These are phyloP conservation scores for Ormyrus thymus DNA, from an alignment of 2,888 invertebrate species.

Conservation along the genomic window DNA sequence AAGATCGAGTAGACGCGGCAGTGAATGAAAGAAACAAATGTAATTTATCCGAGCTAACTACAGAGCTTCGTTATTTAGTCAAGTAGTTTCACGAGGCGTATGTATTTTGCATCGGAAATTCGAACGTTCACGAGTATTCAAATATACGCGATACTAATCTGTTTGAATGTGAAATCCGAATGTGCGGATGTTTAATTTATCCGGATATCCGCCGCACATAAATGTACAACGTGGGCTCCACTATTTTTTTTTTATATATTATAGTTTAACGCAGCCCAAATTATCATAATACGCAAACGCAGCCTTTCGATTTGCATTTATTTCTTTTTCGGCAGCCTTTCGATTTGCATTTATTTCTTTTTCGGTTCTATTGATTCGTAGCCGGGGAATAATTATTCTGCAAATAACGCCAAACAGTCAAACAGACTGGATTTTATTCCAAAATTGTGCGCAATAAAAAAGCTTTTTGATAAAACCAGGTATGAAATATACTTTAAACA, in stretches of 20 bases:
- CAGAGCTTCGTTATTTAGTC: constrained; percentile 18
- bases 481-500: too few relatives aligned
- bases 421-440: too few relatives aligned
- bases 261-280: not conserved
- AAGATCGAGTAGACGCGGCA: not conserved
- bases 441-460: too few relatives aligned
- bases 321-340: too few relatives aligned
- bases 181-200: constrained; percentile 38
- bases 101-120: constrained; percentile 35
- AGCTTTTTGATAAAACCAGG: too few relatives aligned
- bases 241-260: not conserved
- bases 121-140: constrained; percentile 21
- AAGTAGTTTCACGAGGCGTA: constrained; percentile 32
- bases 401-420: not conserved
- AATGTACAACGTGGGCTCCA: not conserved
- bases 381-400: not conserved
- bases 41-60: not conserved
- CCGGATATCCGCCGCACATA: constrained; percentile 26
- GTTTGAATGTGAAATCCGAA: constrained; percentile 34
- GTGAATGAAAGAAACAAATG: too few relatives aligned
- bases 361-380: not conserved
- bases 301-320: not conserved
- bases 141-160: constrained; percentile 35
- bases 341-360: not conserved
- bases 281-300: not conserved